Base-by-base conservation (phyloP, 1,140 invertebrate genomes). In the Calephelis nemesis region DNA sequence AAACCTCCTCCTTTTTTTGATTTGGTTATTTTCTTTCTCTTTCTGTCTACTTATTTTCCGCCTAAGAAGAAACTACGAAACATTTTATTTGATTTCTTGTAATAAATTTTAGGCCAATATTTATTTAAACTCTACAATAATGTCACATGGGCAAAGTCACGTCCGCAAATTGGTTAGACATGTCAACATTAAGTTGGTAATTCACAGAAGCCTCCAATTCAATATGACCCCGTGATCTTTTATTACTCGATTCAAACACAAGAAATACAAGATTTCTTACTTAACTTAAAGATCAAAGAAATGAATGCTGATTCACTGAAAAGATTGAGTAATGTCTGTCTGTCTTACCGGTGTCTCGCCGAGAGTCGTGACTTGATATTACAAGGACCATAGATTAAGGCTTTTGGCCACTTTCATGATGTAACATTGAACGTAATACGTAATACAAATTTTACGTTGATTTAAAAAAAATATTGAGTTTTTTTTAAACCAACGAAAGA, bases 251-350 rank as follows among this genome's bases (percentile, higher is more conserved):
- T 58, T 11, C 54, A 39, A 54, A 11, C 19, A 54, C 15, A 19
- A 58, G 54, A 30, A 58, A 58, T 58, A 58, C 52, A 39, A 30
- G 15, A 30, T 52, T 52, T 52, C 50, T 52, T 52, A 52, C 52
- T 58, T 58, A 30, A 58, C 11, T 45, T 45, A 5, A 45, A 45
- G 42, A 11, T 30, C 6, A 19, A 30, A 58, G 54, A 58, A 58
- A 39, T 60, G 54, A 60, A 39, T 39, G 15, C 54, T 7, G 54
- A 60, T 60, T 40, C 54, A 60, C 30, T n/a, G 39, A 60, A 60
- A 60, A n/a, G 11, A 60, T 60, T 60, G 54, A n/a, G 54, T 19
- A 60, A 60, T 8, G 54, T 12, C 54, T 8, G 54, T 12, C 54
- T 60, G 54, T 40, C 19, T 60, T 60, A n/a, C 54, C 30, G 54